Conservation (phyloP, 2,113 vertebrate species). For the Pachypanchax playfairii region DNA sequence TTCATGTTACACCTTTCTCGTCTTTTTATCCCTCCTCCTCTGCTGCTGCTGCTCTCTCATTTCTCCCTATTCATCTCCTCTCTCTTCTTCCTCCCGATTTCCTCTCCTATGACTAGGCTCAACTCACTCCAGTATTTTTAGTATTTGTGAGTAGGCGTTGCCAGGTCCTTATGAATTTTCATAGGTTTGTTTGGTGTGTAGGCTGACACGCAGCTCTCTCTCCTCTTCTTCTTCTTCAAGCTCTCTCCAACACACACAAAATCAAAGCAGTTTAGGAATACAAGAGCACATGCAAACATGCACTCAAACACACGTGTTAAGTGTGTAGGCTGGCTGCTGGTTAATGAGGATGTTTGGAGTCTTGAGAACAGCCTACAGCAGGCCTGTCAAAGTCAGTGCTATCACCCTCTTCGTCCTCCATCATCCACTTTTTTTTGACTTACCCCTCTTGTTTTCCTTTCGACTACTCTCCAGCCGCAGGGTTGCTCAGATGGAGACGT, state of each 20-base stretch:
- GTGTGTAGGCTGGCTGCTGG: constrained; percentile 67
- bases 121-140: constrained; percentile 78
- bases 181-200: constrained; percentile 79
- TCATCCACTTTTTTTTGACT: constrained; percentile 41
- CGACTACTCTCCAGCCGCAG: constrained; percentile 37
- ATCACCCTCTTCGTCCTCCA: constrained; percentile 51
- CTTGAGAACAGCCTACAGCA: constrained; percentile 63
- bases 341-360: constrained; percentile 73
- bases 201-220: constrained; percentile 67
- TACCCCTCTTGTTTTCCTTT: constrained; percentile 36
- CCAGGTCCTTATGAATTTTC: constrained; percentile 79
- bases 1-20: constrained; percentile 68
- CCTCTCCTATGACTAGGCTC: constrained; percentile 70
- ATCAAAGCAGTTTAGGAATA: constrained; percentile 59
- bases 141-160: constrained; percentile 77
- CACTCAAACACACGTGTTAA: constrained; percentile 48
- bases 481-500: constrained; percentile 51
- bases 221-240: constrained; percentile 23
- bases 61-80: constrained; percentile 66
- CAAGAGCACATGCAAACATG: constrained; percentile 48
- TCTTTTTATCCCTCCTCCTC: constrained; percentile 60
- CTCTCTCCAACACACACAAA: constrained; percentile 29
- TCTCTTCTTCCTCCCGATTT: constrained; percentile 51
- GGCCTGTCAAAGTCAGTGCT: constrained; percentile 58
- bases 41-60: constrained; percentile 50